Conservation (phyloP, 1,140 invertebrate species). For the Lycorma delicatula region DNA sequence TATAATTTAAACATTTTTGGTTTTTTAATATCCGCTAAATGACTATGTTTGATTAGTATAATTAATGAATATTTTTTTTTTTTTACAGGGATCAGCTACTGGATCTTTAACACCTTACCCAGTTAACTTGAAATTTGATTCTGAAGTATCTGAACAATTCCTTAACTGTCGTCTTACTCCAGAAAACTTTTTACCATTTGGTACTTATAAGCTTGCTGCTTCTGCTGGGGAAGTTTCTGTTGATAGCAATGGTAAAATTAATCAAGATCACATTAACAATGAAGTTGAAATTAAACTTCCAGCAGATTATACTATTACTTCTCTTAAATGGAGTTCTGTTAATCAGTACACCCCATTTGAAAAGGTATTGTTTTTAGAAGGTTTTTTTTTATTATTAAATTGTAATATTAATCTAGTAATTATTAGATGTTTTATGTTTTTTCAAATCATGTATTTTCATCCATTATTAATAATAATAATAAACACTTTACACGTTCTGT, state of each 20-base stretch:
- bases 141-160: constrained; percentile 19
- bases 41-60: no score
- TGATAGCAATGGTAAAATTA: constrained; percentile 14
- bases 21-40: no score
- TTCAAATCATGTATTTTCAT: no score
- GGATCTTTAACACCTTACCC: constrained; percentile 15
- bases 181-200: constrained; percentile 11
- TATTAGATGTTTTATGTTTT: no score
- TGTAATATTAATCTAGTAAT: no score
- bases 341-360: constrained; percentile 1
- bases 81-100: constrained; percentile 11
- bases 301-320: constrained; percentile 11
- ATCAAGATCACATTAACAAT: constrained; percentile 9
- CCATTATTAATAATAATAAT: no score
- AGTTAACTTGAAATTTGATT: constrained; percentile 14
- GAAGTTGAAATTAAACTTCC: constrained; percentile 17
- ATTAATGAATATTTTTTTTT: not conserved
- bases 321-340: constrained; percentile 10
- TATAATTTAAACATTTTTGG: no score
- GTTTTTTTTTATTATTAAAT: no score
- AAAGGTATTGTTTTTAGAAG: not conserved
- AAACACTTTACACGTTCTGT: no score
- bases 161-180: constrained; percentile 11
- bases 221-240: constrained; percentile 11
- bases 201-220: constrained; percentile 11